Evolutionary conservation across 2,888 invertebrate species (phyloP).

Genomic region (Latrodectus hesperus): DNA sequence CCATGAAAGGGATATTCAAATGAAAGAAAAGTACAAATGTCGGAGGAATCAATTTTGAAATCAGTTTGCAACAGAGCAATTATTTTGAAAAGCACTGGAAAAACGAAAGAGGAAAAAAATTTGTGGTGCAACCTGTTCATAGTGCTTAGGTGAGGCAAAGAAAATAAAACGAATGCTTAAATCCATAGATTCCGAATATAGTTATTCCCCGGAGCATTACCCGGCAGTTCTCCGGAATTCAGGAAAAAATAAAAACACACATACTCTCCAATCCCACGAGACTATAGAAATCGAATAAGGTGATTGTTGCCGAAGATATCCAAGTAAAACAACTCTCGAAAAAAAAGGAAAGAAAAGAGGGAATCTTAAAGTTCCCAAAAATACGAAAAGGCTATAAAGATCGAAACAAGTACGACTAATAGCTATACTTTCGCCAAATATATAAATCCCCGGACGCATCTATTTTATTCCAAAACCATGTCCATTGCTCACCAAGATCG

Average conservation of each 20-base stretch:
- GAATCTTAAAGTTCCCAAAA: slow-evolving; percentile 45
- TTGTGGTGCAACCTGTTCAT: neutral
- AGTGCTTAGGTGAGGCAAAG: neutral
- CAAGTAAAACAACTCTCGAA: slow-evolving; percentile 29
- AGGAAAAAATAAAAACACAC: slow-evolving; percentile 36
- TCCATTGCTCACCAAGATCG: slow-evolving; percentile 47
- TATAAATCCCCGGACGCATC: slow-evolving; percentile 57
- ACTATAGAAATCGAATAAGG: slow-evolving; percentile 62
- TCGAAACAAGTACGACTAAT: slow-evolving; percentile 60
- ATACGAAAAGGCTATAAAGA: slow-evolving; percentile 46
- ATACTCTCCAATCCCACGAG: slow-evolving; percentile 33
- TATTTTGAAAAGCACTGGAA: slow-evolving; percentile 31
- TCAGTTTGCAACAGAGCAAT: slow-evolving; percentile 29
- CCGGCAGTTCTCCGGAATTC: slow-evolving; percentile 48
- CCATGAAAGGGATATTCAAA: neutral
- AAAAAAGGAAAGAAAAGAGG: slow-evolving; percentile 49
- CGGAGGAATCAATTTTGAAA: slow-evolving; percentile 15
- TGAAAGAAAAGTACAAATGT: slow-evolving; percentile 2
- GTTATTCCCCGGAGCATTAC: slow-evolving; percentile 51
- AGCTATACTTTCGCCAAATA: slow-evolving; percentile 56
- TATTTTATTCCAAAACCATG: slow-evolving; percentile 48
- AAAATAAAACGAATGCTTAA: slow-evolving; percentile 54
- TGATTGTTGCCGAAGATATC: slow-evolving; percentile 60
- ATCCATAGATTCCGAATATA: slow-evolving; percentile 52
- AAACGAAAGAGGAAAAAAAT: neutral